phyloP scores from a whole-genome alignment of 2,797 vertebrate genomes.

The Lagorchestes hirsutus region DNA sequence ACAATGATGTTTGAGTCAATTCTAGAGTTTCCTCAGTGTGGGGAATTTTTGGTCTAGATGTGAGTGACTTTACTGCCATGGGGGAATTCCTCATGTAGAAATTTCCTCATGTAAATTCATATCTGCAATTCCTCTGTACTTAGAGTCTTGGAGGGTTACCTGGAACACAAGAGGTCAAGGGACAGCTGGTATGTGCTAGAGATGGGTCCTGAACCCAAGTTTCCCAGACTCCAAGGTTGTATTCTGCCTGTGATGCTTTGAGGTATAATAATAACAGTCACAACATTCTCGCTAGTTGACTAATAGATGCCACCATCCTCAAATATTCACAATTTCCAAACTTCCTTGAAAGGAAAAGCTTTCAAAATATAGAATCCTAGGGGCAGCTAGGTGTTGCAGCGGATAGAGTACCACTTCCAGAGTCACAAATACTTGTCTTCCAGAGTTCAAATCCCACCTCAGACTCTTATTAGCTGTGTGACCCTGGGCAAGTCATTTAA shows the following conservation, averaged over 20 bases:
- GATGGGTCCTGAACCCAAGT: background rate
- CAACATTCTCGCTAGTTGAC: background rate
- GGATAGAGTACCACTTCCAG: background rate
- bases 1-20: background rate
- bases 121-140: background rate
- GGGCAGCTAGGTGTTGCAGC: background rate
- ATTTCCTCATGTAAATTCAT: background rate
- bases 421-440: background rate
- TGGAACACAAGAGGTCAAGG: background rate
- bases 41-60: background rate
- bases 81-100: background rate
- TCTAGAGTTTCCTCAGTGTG: background rate
- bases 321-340: background rate
- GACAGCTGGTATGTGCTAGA: background rate
- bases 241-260: background rate
- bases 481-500: background rate
- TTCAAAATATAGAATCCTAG: background rate
- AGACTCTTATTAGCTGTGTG: background rate
- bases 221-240: background rate
- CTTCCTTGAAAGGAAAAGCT: background rate
- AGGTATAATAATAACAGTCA: background rate
- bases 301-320: background rate
- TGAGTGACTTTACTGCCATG: background rate
- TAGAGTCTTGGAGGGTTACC: background rate
- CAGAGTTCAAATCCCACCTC: background rate